Evolutionary conservation across 2,797 vertebrate genomes (phyloP), one percentile per base, ranked within the genome.

Genomic region (Pseudochaenichthys georgianus): DNA sequence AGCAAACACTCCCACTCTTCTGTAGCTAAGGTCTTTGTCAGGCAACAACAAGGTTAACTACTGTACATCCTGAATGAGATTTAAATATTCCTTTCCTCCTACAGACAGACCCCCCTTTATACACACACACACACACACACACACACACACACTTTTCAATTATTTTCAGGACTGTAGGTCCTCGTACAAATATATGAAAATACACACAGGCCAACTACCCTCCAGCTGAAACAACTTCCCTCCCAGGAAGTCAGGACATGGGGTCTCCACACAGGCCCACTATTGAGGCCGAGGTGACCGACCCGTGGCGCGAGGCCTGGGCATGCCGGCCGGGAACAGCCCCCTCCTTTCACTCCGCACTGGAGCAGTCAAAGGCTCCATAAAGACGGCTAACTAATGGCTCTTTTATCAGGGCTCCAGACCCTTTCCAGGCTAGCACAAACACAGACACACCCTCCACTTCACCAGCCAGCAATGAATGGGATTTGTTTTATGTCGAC

Each of bases 181-280:
- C 45, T 67, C 50, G 3, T 13, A 64, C 43, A 77, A 69, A 64
- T 4, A 51, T 15, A 54, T 21, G 23, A 59, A 46, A 34, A 81
- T 9, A 64, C 59, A 52, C 58, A 66, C 70, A 78, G 62, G 68
- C 73, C 68, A 64, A 59, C 45, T 9, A 67, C 72, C 8, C 6
- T 38, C 34, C 34, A 91, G 88, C 91, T 92, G 88, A 91, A 90
- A 93, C 87, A 92, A 93, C 91, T 85, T 80, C 85, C 89, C 82
- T 81, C 85, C 64, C 83, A 90, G 91, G 88, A 92, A 92, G 87
- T 82, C 19, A 9, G 79, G 86, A 86, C 87, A 87, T 4, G 64
- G 74, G 84, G 75, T 81, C 84, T 81, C 47, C 80, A 84, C 70
- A 93, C 89, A 91, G 81, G 75, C 73, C 74, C 1, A 66, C 85